A percentile compares a stretch with the other conserved stretches of the same genome.
These are phyloP conservation scores for Aelia acuminata DNA, from an alignment of 2,888 invertebrate species.

Conservation along the genomic window DNA sequence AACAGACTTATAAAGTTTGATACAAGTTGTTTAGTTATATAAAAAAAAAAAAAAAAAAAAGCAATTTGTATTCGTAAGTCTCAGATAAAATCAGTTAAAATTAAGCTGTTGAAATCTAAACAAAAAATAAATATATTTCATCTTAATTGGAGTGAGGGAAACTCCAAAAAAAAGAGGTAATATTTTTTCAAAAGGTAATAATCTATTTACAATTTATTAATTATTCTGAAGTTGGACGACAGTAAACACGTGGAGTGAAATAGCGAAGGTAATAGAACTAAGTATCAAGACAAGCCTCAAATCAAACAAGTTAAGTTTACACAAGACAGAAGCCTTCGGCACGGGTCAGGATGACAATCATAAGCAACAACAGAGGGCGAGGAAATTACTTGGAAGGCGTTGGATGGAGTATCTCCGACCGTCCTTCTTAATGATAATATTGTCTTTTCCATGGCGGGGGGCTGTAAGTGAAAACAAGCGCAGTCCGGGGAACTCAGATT, in stretches of 20 bases:
- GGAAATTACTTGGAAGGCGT: neutral
- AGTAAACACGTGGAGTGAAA: neutral
- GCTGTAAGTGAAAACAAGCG: neutral
- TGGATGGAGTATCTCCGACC: neutral
- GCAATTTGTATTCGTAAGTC: too few relatives aligned
- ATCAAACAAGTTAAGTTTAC: neutral
- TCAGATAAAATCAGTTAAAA: too few relatives aligned
- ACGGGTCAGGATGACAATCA: neutral
- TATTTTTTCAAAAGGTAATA: too few relatives aligned
- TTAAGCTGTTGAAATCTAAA: too few relatives aligned
- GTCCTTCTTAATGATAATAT: constrained; percentile 11
- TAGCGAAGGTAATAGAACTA: neutral
- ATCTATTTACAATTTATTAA: too few relatives aligned
- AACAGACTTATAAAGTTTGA: too few relatives aligned
- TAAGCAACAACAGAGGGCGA: neutral
- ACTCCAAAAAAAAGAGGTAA: too few relatives aligned
- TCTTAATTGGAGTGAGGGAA: too few relatives aligned
- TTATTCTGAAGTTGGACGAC: neutral
- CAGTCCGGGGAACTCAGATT: neutral
- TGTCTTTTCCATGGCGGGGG: neutral
- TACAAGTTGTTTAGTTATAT: too few relatives aligned
- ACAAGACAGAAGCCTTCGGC: neutral
- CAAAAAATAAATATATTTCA: too few relatives aligned
- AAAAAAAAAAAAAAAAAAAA: too few relatives aligned
- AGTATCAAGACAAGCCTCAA: neutral